Evolutionary conservation across 1,140 invertebrate genomes (phyloP).

Genomic region (Acyrthosiphon pisum): DNA sequence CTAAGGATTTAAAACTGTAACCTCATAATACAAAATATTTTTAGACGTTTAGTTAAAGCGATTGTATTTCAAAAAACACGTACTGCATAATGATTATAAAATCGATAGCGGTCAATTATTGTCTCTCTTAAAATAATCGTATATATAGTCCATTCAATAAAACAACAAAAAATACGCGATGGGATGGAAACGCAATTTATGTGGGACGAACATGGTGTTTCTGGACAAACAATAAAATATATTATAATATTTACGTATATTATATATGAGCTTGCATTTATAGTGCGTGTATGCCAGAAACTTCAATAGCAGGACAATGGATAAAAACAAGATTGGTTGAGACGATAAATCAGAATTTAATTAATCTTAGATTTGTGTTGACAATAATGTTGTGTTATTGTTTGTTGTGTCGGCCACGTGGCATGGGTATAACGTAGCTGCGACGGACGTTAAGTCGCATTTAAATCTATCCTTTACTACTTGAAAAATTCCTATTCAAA

Average conservation of each 20-base stretch:
- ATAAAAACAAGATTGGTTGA: conserved; percentile 35
- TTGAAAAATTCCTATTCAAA: conserved; percentile 52
- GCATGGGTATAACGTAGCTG: conserved; percentile 22
- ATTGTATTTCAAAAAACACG: not conserved
- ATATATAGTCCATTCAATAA: not conserved
- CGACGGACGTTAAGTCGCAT: conserved; percentile 54
- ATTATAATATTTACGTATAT: not conserved
- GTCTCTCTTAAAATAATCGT: not conserved
- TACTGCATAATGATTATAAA: not conserved
- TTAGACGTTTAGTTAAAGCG: not conserved
- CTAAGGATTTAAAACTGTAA: too few relatives aligned
- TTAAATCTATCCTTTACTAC: conserved; percentile 47
- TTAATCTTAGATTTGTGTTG: conserved; percentile 45
- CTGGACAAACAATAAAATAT: not conserved
- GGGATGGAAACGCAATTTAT: not conserved
- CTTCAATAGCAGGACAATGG: conserved; percentile 19
- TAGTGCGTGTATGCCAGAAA: conserved; percentile 14
- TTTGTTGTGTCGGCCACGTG: conserved; percentile 50
- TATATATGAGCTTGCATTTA: not conserved
- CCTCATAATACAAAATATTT: too few relatives aligned
- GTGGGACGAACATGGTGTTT: not conserved
- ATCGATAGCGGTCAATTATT: not conserved
- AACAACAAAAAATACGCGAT: not conserved
- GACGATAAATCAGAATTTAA: conserved; percentile 40
- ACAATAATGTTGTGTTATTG: conserved; percentile 29